These are phyloP conservation scores for Morphnarchus princeps DNA, from an alignment of 2,113 vertebrate species.

Conservation along the genomic window DNA sequence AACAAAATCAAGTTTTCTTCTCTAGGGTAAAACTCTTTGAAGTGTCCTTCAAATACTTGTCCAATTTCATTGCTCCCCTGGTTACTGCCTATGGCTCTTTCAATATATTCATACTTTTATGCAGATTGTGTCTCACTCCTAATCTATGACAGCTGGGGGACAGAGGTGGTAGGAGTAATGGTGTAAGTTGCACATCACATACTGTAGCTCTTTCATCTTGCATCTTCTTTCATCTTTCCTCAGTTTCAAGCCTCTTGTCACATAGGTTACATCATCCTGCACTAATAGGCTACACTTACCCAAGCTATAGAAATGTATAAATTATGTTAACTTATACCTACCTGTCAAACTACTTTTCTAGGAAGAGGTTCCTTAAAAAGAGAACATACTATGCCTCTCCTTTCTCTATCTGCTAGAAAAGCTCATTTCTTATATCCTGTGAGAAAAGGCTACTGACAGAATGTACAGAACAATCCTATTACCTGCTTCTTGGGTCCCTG, in stretches of 20 bases:
- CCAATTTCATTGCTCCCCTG: not conserved
- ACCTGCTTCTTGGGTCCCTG: not conserved
- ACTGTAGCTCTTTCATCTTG: not conserved
- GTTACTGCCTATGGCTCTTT: not conserved
- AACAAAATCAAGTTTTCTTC: not conserved
- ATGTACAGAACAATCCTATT: not conserved
- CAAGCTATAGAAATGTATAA: slow-evolving; percentile 4
- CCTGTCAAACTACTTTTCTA: not conserved
- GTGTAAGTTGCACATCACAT: not conserved
- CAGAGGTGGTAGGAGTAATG: not conserved
- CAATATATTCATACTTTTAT: not conserved
- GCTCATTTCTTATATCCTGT: not conserved
- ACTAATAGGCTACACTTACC: slow-evolving; percentile 3
- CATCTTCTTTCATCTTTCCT: slow-evolving; percentile 42
- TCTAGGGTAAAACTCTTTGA: slow-evolving; percentile 2
- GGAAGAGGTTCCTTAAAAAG: not conserved
- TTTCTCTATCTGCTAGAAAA: not conserved
- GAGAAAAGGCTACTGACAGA: slow-evolving; percentile 1
- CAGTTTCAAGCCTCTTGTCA: slow-evolving; percentile 20
- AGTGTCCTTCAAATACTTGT: slow-evolving; percentile 10
- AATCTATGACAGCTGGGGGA: not conserved
- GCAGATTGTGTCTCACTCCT: not conserved
- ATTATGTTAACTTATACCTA: not conserved
- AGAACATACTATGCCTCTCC: not conserved
- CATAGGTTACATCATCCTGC: not conserved